A percentile compares a stretch with the other conserved stretches of the same genome.
These are phyloP conservation scores for Pachyramphus minor DNA, from an alignment of 2,113 vertebrate genomes.

Conservation along the genomic window DNA sequence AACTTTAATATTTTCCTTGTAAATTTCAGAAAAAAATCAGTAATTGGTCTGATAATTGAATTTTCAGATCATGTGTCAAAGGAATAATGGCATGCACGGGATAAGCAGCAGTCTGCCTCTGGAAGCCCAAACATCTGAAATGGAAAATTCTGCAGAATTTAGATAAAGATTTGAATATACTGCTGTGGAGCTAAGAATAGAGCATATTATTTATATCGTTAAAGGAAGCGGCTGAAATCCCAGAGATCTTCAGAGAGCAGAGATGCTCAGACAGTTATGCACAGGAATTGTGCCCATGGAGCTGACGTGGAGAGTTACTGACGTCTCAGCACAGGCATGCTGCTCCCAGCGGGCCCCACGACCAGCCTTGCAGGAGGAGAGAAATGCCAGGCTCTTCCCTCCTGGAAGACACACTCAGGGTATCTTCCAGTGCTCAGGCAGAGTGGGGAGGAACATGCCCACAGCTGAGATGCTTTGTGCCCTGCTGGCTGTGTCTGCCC, in stretches of 20 bases:
- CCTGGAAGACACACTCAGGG: not conserved
- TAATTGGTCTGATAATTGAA: slow-evolving; percentile 69
- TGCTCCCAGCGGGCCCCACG: not conserved
- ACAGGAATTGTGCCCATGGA: not conserved
- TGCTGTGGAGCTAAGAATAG: slow-evolving; percentile 65
- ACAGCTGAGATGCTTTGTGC: not conserved
- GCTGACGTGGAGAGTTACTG: not conserved
- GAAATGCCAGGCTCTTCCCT: not conserved
- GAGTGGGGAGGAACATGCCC: not conserved
- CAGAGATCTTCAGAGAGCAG: not conserved
- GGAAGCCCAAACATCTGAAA: slow-evolving; percentile 49
- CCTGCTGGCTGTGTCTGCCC: fast-evolving
- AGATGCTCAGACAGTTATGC: not conserved
- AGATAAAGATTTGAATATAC: slow-evolving; percentile 33
- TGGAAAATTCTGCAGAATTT: slow-evolving; percentile 51
- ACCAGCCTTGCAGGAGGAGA: not conserved
- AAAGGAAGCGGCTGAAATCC: slow-evolving; percentile 18
- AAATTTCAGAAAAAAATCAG: slow-evolving; percentile 69
- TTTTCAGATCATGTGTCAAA: slow-evolving; percentile 69
- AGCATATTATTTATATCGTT: slow-evolving; percentile 62
- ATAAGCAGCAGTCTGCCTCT: slow-evolving; percentile 51
- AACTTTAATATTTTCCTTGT: slow-evolving; percentile 64
- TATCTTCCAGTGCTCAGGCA: not conserved
- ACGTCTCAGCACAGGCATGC: not conserved
- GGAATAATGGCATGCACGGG: slow-evolving; percentile 37